Evolutionary conservation across 2,113 vertebrate species (phyloP).

Genomic region (Dermatemys mawii): DNA sequence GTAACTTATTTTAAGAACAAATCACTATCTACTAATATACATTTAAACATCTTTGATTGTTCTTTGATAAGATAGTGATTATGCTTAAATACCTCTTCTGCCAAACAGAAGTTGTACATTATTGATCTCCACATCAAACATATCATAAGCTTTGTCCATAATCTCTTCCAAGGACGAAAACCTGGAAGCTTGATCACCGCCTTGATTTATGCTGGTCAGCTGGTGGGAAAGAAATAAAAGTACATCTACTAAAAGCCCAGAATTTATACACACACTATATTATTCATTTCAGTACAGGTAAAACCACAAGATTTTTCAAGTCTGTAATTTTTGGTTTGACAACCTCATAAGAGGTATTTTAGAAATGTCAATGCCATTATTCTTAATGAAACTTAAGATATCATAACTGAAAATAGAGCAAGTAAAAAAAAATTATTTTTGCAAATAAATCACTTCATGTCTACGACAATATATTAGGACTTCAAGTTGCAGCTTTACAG

Average conservation of each 20-base stretch:
- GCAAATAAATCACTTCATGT: neutral
- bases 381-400: neutral
- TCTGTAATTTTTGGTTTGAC: neutral
- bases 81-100: constrained; percentile 85
- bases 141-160: constrained; percentile 97
- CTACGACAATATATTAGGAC: neutral
- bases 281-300: neutral
- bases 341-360: neutral
- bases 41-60: neutral
- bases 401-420: neutral
- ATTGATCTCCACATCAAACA: constrained; percentile 89
- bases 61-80: neutral
- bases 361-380: neutral
- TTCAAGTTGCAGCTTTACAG: neutral
- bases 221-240: constrained; percentile 56
- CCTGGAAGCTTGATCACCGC: constrained; percentile 65
- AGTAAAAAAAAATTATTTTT: neutral
- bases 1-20: neutral
- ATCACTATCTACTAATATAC: neutral
- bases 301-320: neutral
- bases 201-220: constrained; percentile 89
- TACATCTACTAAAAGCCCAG: neutral
- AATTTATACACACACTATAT: fast-evolving
- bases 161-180: constrained; percentile 94
- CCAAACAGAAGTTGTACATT: constrained; percentile 93